phyloP scores from a whole-genome alignment of 2,113 vertebrate species.

The Archocentrus centrarchus region DNA sequence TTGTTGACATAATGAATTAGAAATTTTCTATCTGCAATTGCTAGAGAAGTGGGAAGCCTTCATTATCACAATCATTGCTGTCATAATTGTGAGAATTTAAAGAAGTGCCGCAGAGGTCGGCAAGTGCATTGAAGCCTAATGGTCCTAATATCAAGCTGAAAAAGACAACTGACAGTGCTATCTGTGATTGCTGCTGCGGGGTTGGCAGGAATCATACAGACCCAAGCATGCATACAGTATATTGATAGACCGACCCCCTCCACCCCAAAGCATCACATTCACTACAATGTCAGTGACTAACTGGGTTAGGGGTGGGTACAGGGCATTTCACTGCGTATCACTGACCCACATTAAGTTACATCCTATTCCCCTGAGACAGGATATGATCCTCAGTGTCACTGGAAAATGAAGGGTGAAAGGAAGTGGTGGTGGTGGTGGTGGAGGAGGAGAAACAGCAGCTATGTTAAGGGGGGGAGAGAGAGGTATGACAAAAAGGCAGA shows the following conservation, averaged over 20 bases:
- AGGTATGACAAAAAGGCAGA: not conserved
- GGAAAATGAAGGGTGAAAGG: constrained; percentile 53
- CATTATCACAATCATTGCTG: constrained; percentile 7
- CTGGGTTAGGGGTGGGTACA: constrained; percentile 48
- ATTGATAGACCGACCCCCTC: constrained; percentile 16
- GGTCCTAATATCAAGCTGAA: constrained; percentile 26
- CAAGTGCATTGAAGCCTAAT: constrained; percentile 20
- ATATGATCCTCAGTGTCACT: constrained; percentile 62
- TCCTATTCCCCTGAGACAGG: constrained; percentile 36
- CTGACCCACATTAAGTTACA: constrained; percentile 68
- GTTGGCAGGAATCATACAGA: not conserved
- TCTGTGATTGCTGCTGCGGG: constrained; percentile 12
- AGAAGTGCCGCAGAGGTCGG: constrained; percentile 26
- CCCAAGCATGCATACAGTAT: not conserved
- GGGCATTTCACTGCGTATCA: constrained; percentile 51
- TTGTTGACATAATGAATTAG: constrained; percentile 5
- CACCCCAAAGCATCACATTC: constrained; percentile 8
- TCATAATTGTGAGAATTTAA: constrained; percentile 20
- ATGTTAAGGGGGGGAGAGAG: not conserved
- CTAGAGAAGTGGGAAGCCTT: not conserved
- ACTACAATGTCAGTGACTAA: constrained; percentile 41
- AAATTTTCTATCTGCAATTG: not conserved
- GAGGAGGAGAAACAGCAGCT: not conserved
- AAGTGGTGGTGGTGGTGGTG: constrained; percentile 27
- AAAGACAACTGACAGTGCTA: not conserved